phyloP scores from a whole-genome alignment of 2,888 invertebrate species.

The Onchidella celtica region DNA sequence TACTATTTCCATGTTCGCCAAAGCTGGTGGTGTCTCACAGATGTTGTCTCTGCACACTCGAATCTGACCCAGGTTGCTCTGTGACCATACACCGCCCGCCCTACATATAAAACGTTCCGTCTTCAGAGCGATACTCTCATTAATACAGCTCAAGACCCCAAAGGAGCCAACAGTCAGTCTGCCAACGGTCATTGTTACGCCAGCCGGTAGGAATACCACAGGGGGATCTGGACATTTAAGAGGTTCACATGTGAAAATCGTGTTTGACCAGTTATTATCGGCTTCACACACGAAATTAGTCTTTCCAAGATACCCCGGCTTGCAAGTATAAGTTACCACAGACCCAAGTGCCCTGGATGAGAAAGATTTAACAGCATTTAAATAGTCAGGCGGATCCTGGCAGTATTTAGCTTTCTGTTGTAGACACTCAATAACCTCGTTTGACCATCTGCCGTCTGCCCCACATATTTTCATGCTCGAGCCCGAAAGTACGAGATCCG shows the following conservation, averaged over 20 bases:
- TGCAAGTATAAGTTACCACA: background rate
- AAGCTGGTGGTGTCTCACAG: background rate
- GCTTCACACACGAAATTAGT: background rate
- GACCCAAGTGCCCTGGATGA: background rate
- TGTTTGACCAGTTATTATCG: background rate
- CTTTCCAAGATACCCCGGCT: background rate
- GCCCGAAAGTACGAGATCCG: background rate
- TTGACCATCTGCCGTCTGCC: background rate
- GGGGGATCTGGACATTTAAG: background rate
- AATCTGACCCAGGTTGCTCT: slow-evolving; percentile 2
- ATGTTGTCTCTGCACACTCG: background rate
- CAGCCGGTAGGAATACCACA: background rate
- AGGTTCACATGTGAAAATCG: background rate
- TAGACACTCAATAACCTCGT: background rate
- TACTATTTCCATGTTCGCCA: background rate
- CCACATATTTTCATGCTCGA: background rate
- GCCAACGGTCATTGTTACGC: background rate
- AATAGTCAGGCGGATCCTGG: background rate
- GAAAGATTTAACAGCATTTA: background rate
- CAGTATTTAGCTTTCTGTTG: background rate
- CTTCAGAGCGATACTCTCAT: background rate
- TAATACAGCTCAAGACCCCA: background rate
- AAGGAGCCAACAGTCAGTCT: background rate
- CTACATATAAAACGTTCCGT: background rate
- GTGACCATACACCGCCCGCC: slow-evolving; percentile 27